Conservation (phyloP, 1,140 invertebrate species). For the Pachyrhynchus sulphureomaculatus region DNA sequence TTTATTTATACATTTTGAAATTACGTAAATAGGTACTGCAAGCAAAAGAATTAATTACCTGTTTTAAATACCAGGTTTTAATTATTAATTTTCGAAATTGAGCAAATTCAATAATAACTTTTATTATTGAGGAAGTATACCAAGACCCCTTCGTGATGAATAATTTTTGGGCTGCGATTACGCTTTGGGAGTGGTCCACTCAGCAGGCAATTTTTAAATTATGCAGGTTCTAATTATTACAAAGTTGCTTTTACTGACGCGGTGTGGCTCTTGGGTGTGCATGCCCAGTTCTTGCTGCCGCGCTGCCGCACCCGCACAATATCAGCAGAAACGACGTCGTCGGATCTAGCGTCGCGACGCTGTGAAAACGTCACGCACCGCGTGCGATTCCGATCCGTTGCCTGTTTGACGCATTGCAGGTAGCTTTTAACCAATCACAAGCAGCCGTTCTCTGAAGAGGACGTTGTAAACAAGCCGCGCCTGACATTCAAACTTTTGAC, state of each 20-base stretch:
- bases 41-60: too few species aligned
- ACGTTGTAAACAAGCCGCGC: constrained; percentile 66
- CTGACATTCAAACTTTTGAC: constrained; percentile 58
- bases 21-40: too few species aligned
- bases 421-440: constrained; percentile 70
- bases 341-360: constrained; percentile 24
- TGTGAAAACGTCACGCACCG: constrained; percentile 35
- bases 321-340: constrained; percentile 37
- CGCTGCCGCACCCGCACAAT: constrained; percentile 42
- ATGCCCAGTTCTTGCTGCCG: constrained; percentile 35
- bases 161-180: neutral
- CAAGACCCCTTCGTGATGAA: neutral
- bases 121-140: too few species aligned
- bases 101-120: too few species aligned
- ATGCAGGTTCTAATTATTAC: constrained; percentile 18
- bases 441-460: constrained; percentile 47
- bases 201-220: constrained; percentile 22
- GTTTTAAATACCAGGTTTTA: too few species aligned
- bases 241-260: constrained; percentile 14
- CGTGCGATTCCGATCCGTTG: constrained; percentile 39
- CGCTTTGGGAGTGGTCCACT: constrained; percentile 8
- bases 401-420: constrained; percentile 78
- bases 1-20: too few species aligned
- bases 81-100: too few species aligned
- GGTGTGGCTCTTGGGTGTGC: constrained; percentile 11